phyloP scores from a whole-genome alignment of 2,797 vertebrate genomes.

The Rhynchonycteris naso region DNA sequence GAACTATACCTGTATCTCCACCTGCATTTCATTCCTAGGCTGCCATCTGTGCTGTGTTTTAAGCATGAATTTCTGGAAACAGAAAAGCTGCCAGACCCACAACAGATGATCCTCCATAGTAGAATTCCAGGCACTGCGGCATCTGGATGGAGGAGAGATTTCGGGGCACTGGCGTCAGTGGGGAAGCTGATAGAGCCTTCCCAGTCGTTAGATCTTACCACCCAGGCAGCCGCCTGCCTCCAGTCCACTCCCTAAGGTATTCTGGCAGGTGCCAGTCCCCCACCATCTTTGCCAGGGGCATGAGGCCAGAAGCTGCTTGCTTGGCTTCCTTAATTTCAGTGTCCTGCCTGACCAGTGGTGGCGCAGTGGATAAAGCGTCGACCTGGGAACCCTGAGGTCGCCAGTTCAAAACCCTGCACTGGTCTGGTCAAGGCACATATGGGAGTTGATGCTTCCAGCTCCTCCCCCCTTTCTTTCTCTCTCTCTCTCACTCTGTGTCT shows the following conservation, averaged over 20 bases:
- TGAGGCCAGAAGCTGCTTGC: background rate
- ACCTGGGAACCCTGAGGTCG: too few relatives aligned
- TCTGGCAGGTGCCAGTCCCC: too few relatives aligned
- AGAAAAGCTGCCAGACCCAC: background rate
- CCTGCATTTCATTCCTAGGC: background rate
- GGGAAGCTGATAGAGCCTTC: background rate
- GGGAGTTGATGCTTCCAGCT: too few relatives aligned
- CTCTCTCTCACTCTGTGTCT: too few relatives aligned
- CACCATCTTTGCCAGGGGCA: background rate
- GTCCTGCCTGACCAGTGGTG: too few relatives aligned
- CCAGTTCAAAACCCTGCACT: too few relatives aligned
- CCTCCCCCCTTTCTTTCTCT: too few relatives aligned
- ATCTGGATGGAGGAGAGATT: background rate
- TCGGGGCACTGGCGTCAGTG: too few relatives aligned
- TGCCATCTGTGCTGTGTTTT: background rate
- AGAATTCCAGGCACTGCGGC: background rate
- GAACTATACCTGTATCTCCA: background rate
- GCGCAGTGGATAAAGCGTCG: too few relatives aligned
- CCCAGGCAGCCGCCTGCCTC: background rate
- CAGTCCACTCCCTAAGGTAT: background rate
- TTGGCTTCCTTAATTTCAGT: background rate
- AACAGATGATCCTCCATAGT: background rate
- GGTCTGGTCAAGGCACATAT: too few relatives aligned
- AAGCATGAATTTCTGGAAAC: slow-evolving; percentile 46
- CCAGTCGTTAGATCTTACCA: background rate